phyloP scores from a whole-genome alignment of 2,888 invertebrate species.

The Tachina fera region DNA sequence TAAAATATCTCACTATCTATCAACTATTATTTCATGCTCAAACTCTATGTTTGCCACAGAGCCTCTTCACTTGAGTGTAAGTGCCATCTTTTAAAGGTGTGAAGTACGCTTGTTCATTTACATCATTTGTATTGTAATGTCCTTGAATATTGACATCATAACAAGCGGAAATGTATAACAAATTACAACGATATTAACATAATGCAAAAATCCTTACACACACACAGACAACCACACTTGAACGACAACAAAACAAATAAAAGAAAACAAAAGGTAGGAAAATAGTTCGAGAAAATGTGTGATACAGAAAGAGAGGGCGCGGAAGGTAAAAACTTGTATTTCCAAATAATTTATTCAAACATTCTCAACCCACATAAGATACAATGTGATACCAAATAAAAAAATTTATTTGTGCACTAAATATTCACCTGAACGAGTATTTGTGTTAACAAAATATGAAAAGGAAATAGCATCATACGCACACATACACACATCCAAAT shows the following conservation, averaged over 20 bases:
- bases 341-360: slow-evolving; percentile 59
- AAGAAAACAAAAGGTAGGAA: background rate
- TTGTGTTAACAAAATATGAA: slow-evolving; percentile 48
- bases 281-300: background rate
- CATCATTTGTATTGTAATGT: slow-evolving; percentile 50
- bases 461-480: background rate
- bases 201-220: background rate
- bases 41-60: background rate
- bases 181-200: slow-evolving; percentile 46
- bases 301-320: background rate
- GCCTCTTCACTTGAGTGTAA: background rate
- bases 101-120: slow-evolving; percentile 24
- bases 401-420: slow-evolving; percentile 28
- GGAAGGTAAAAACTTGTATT: slow-evolving; percentile 45
- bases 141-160: slow-evolving; percentile 59
- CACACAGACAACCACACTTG: slow-evolving; percentile 1
- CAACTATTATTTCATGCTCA: slow-evolving; percentile 1
- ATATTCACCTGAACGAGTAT: slow-evolving; percentile 63
- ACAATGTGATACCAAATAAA: slow-evolving; percentile 8
- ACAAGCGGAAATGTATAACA: slow-evolving; percentile 61
- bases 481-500: background rate
- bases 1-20: background rate
- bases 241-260: slow-evolving; percentile 21
- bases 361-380: slow-evolving; percentile 12
- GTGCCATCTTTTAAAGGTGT: background rate